Base-by-base conservation (phyloP, 2,888 invertebrate genomes). In the Pollenia angustigena region DNA sequence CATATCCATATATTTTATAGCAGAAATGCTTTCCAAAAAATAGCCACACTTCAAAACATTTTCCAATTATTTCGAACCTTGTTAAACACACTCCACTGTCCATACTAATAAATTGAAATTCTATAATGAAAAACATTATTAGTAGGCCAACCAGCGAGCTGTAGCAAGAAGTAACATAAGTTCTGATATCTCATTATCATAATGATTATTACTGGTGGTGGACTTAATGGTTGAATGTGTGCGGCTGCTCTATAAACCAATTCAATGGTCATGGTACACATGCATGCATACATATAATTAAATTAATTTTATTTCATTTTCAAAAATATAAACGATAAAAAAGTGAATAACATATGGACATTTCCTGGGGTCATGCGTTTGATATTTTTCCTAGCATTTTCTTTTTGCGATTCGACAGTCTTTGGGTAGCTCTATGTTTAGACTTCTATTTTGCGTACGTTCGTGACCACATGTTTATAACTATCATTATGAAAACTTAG, bases 161-260 rank as follows among this genome's bases (percentile, higher is more conserved):
- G 48, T 32, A 56, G 23, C 66, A 14, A 12, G 18, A 40, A 18
- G 32, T 62, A 62, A 40, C 12, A 62, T 50, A 10, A 62, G 74
- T 42, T 62, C 50, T 75, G 60, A 16, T 48, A 75, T 75, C 60
- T 62, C 74, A 60, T 75, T 62, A 62, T 75, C 50, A 32, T 50
- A 32, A 40, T 62, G 12, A 75, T 62, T 60, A 50, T 75, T 46
- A 46, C 44, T 62, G 16, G 48, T 60, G 18, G 46, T 48, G 48
- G 46, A 48, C 3, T 74, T 48, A 60, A 58, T 60, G 58, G 58
- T 48, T 60, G 32, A 16, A 48, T 46, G 44, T 56, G 56, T 56
- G 50, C 4, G 71, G 44, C 56, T 42, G 9, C 4, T n/a, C 7
- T 14, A 23, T 9, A 72, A 72, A 72, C 56, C 42, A 72, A 72